phyloP scores from a whole-genome alignment of 2,888 invertebrate species.

The Muschampia plurimacula region DNA sequence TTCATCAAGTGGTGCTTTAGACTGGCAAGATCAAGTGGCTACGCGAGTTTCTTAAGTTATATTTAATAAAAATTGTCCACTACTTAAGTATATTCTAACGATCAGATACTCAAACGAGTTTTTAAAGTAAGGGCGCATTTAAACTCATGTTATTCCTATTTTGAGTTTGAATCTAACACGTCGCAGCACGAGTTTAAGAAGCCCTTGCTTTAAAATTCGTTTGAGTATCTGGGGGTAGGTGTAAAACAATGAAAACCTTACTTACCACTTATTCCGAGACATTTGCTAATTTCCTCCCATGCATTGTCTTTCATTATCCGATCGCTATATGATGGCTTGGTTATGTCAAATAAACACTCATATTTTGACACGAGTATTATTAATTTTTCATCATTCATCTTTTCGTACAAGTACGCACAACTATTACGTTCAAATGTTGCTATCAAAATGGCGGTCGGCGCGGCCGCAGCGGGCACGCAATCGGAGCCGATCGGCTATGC shows the following conservation, averaged over 20 bases:
- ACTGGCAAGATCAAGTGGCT: neutral
- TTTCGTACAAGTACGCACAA: constrained; percentile 10
- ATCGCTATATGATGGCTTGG: constrained; percentile 24
- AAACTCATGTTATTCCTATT: constrained; percentile 4
- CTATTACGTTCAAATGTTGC: constrained; percentile 15
- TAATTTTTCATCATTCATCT: constrained; percentile 17
- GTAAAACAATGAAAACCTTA: constrained; percentile 4
- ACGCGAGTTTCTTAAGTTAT: constrained; percentile 2
- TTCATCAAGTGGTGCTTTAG: neutral
- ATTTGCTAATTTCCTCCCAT: constrained; percentile 16
- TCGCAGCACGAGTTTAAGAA: constrained; percentile 4
- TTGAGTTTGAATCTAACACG: constrained; percentile 4
- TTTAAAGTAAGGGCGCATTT: constrained; percentile 4
- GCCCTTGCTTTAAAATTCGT: constrained; percentile 4
- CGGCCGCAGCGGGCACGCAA: constrained; percentile 3
- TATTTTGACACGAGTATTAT: constrained; percentile 23
- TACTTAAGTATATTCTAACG: constrained; percentile 4
- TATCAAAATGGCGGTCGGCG: constrained; percentile 13
- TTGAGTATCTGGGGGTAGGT: constrained; percentile 4
- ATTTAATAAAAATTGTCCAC: constrained; percentile 4
- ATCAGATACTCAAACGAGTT: constrained; percentile 4
- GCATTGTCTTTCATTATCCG: constrained; percentile 24
- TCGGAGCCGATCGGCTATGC: constrained; percentile 11
- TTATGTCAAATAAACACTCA: constrained; percentile 26
- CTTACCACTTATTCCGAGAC: constrained; percentile 4